Conservation (phyloP, 2,113 vertebrate genomes). For the Hypanus sabinus region DNA sequence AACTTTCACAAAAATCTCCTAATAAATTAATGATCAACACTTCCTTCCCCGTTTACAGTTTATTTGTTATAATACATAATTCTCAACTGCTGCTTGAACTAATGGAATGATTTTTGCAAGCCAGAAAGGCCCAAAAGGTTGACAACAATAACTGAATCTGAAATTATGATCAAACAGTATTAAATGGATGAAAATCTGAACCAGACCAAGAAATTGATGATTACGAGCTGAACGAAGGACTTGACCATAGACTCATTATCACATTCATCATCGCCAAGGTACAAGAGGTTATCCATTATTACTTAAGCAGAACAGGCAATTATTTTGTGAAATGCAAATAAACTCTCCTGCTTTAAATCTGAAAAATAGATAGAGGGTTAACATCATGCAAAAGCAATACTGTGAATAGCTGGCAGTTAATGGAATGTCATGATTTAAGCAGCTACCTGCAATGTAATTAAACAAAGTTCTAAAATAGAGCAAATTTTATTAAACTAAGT, state of each 20-base stretch:
- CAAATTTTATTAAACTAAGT: neutral
- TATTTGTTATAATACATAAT: neutral
- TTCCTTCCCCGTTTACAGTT: neutral
- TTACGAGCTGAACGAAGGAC: neutral
- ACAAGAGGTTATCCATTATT: constrained; percentile 9
- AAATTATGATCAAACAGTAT: neutral
- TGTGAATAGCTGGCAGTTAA: neutral
- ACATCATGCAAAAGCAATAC: neutral
- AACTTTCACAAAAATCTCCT: neutral
- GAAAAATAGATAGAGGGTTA: neutral
- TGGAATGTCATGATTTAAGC: neutral
- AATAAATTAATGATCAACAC: neutral
- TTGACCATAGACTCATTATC: neutral
- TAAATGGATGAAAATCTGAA: constrained; percentile 26
- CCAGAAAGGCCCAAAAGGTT: neutral
- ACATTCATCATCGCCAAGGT: neutral
- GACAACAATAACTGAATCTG: neutral
- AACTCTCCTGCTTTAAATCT: neutral
- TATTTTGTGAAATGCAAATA: constrained; percentile 16
- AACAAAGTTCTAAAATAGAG: constrained; percentile 6
- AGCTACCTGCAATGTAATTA: neutral
- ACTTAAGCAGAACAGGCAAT: neutral
- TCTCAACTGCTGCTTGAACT: constrained; percentile 19
- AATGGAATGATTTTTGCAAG: neutral
- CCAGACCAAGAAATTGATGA: constrained; percentile 9